Conservation (phyloP, 1,140 invertebrate species). For the Trypoxylus dichotomus region DNA sequence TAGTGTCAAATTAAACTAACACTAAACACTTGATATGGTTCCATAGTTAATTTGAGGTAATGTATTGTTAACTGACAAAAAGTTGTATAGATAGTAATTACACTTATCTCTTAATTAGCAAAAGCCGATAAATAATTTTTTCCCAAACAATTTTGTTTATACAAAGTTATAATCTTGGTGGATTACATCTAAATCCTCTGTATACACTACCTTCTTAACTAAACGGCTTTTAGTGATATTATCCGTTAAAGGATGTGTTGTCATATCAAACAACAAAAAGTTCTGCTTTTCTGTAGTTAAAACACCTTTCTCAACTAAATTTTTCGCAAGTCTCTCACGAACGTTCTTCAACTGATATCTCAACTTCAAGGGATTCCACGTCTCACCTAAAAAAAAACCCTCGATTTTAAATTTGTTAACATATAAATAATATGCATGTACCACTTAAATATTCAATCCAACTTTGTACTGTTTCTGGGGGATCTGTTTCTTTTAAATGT, state of each 20-base stretch:
- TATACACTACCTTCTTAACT: slow-evolving; percentile 89
- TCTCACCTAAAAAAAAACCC: slow-evolving; percentile 78
- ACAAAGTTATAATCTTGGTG: too few relatives aligned
- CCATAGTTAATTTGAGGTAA: too few relatives aligned
- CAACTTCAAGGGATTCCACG: slow-evolving; percentile 99
- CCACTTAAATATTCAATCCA: slow-evolving; percentile 99
- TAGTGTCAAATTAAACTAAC: too few relatives aligned
- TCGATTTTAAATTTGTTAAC: slow-evolving; percentile 22
- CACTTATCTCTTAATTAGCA: too few relatives aligned
- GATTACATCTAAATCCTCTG: not conserved
- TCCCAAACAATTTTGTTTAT: too few relatives aligned
- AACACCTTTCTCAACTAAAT: slow-evolving; percentile 99
- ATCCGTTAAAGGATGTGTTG: slow-evolving; percentile 97
- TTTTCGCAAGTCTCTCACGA: slow-evolving; percentile 97
- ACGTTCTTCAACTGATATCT: slow-evolving; percentile 99
- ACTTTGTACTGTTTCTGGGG: slow-evolving; percentile 94
- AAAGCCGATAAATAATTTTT: too few relatives aligned
- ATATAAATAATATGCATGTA: slow-evolving; percentile 51
- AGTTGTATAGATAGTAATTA: too few relatives aligned
- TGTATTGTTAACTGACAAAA: too few relatives aligned
- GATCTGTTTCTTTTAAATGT: slow-evolving; percentile 97
- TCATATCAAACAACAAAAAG: slow-evolving; percentile 99
- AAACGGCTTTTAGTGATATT: slow-evolving; percentile 94
- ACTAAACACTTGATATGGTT: too few relatives aligned
- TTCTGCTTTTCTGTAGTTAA: slow-evolving; percentile 99